A percentile compares a stretch with the other conserved stretches of the same genome.
Evolutionary conservation across 1,140 invertebrate species (phyloP).

Genomic region (Drosophila leontia): DNA sequence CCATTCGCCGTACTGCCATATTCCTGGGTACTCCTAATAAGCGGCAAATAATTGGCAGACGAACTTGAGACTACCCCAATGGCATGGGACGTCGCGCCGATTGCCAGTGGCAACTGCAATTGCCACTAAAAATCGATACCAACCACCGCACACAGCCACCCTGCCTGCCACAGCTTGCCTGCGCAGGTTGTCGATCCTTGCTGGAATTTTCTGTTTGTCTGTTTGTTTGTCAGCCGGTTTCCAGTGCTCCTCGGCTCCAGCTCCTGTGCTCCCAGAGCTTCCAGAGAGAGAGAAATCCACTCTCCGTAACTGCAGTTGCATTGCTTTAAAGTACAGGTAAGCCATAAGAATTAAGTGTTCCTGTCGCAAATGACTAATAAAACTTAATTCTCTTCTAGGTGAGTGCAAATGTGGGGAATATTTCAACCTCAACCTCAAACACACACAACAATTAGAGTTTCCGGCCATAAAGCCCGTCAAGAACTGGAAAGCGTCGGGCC

Average conservation of each 20-base stretch:
- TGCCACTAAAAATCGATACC: constrained; percentile 77
- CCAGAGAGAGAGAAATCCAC: constrained; percentile 10
- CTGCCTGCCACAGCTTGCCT: constrained; percentile 26
- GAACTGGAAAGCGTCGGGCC: constrained; percentile 65
- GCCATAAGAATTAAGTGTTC: constrained; percentile 28
- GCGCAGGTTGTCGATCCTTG: constrained; percentile 78
- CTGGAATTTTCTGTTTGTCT: constrained; percentile 59
- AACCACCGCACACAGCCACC: constrained; percentile 43
- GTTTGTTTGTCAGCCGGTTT: constrained; percentile 22
- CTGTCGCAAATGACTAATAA: constrained; percentile 12
- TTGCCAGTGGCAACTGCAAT: constrained; percentile 55
- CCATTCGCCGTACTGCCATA: constrained; percentile 22
- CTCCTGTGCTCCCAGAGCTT: constrained; percentile 6
- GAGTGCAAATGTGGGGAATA: constrained; percentile 19
- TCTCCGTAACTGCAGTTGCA: constrained; percentile 35
- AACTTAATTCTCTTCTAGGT: constrained; percentile 19
- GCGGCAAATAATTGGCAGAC: constrained; percentile 83
- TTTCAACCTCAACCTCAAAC: constrained; percentile 44
- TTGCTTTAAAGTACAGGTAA: constrained; percentile 42
- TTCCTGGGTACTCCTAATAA: constrained; percentile 61
- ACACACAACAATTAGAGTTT: constrained; percentile 70
- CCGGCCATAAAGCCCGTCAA: constrained; percentile 68
- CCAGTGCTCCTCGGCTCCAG: constrained; percentile 19
- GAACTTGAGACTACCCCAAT: constrained; percentile 82
- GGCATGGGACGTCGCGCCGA: constrained; percentile 37